phyloP scores from a whole-genome alignment of 2,113 vertebrate species.

The Gopherus evgoodei region DNA sequence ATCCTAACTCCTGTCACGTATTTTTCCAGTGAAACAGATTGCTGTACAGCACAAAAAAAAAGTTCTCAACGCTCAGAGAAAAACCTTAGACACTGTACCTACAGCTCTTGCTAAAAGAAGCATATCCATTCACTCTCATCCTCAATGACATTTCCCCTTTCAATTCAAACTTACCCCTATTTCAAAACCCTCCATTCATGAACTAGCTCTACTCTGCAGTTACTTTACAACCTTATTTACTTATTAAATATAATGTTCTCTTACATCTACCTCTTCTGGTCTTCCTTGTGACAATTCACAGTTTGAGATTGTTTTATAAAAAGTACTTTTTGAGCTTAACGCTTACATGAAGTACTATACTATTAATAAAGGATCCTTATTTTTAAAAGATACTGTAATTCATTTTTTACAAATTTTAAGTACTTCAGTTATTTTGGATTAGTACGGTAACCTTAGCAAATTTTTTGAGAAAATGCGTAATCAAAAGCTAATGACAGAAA shows the following conservation, averaged over 20 bases:
- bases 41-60: background rate
- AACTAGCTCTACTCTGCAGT: background rate
- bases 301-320: background rate
- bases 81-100: background rate
- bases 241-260: background rate
- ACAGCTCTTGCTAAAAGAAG: background rate
- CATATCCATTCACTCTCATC: background rate
- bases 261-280: background rate
- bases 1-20: background rate
- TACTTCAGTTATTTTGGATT: background rate
- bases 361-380: background rate
- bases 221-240: background rate
- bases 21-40: accelerated
- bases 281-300: background rate
- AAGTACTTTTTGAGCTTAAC: background rate
- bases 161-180: background rate
- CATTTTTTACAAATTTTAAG: background rate
- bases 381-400: background rate
- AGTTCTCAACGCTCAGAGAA: background rate
- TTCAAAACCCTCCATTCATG: background rate
- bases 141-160: background rate
- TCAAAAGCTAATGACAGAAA: background rate
- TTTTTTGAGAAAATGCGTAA: background rate
- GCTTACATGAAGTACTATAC: background rate
- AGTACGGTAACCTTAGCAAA: background rate